These are phyloP conservation scores for Bungarus multicinctus DNA, from an alignment of 2,113 vertebrate species.

Conservation along the genomic window DNA sequence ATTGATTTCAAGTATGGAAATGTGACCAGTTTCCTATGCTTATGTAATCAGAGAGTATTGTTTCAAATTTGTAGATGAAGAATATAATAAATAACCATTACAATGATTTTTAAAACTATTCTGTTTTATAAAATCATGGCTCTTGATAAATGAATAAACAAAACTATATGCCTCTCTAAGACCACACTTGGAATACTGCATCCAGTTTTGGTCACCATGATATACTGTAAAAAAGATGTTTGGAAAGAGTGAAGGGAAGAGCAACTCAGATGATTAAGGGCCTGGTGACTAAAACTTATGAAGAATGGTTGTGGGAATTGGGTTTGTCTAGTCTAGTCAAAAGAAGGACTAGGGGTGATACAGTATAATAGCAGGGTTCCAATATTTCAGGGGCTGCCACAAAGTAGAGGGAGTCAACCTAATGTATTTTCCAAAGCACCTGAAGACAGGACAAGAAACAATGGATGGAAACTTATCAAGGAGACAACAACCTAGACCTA, in stretches of 20 bases:
- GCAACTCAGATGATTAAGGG: not conserved
- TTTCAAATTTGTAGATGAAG: not conserved
- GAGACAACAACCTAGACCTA: not conserved
- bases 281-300: not conserved
- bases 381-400: not conserved
- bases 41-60: not conserved
- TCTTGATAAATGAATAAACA: not conserved
- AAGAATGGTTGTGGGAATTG: not conserved
- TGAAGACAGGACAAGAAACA: not conserved
- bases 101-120: not conserved
- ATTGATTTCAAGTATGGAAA: not conserved
- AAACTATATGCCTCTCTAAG: accelerated
- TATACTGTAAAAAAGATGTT: not conserved
- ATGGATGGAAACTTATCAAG: not conserved
- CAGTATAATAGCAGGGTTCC: not conserved
- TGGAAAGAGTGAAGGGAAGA: not conserved
- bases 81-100: not conserved
- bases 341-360: not conserved
- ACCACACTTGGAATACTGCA: not conserved
- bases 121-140: not conserved
- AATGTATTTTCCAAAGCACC: not conserved
- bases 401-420: not conserved
- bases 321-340: not conserved
- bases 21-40: not conserved
- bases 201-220: not conserved